Evolutionary conservation across 1,140 invertebrate species (phyloP).

Genomic region (Steinernema khuongi): DNA sequence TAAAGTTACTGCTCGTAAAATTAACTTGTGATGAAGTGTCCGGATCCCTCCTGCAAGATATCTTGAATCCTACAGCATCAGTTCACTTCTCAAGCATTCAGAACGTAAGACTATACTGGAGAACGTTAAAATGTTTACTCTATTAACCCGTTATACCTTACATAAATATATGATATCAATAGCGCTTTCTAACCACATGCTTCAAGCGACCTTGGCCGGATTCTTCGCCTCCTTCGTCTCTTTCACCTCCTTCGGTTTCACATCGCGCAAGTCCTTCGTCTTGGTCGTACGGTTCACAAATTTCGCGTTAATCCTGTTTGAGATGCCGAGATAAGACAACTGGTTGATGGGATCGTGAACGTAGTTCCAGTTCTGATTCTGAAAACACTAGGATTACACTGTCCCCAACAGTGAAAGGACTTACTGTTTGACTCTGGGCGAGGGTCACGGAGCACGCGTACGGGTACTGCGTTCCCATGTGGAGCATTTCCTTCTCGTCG

Average conservation of each 20-base stretch:
- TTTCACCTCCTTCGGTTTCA: background rate
- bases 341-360: slow-evolving; percentile 28
- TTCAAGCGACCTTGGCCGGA: background rate
- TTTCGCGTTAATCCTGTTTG: slow-evolving; percentile 23
- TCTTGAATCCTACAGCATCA: too few species aligned
- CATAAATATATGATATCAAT: too few species aligned
- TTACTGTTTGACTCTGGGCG: slow-evolving; percentile 18
- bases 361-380: slow-evolving; percentile 23
- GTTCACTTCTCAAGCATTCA: too few species aligned
- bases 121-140: too few species aligned
- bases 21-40: too few species aligned
- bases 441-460: slow-evolving; percentile 18
- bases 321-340: slow-evolving; percentile 26
- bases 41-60: too few species aligned
- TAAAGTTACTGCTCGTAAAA: too few species aligned
- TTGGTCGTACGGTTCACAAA: slow-evolving; percentile 28
- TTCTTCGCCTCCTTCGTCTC: background rate
- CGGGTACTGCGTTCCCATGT: slow-evolving; percentile 32
- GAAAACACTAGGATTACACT: background rate
- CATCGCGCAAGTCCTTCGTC: background rate
- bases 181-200: background rate
- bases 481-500: slow-evolving; percentile 36
- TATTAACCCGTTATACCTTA: too few species aligned
- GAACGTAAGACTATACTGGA: too few species aligned
- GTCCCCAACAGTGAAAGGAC: background rate